Base-by-base conservation (phyloP, 2,888 invertebrate species). In the Chironomus riparius region DNA sequence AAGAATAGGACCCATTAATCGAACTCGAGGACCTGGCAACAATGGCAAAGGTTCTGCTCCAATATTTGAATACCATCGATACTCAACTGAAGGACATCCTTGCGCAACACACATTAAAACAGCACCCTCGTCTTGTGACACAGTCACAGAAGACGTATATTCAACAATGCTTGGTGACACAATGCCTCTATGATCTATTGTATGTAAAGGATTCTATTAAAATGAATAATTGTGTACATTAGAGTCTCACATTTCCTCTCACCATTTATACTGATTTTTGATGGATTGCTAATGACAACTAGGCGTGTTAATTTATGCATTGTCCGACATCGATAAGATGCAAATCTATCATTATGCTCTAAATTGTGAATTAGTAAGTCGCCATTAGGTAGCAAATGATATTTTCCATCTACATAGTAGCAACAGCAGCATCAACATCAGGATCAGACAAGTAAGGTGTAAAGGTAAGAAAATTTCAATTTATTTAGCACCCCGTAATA, bases 81-180 rank as follows among this genome's bases (percentile, higher is more conserved):
- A 89, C 84, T 89, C 90, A n/a, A 92, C 91, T 62, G 90, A 87
- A 77, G 92, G 92, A 83, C 91, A 91, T 76, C 91, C 92, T 82
- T 90, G 91, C n/a, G 92, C 91, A 68, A 92, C 88, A 84, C 93
- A 93, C 77, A 92, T 86, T 78, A 93, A 83, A 76, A 92, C 91
- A 5, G 91, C 90, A 75, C 89, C 90, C 82, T 91, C 90, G 79
- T 91, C 91, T 82, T 91, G 90, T 71, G 89, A 88, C 70, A 90
- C 90, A 79, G 89, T 88, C 47, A 92, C 88, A 78, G 88, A 87
- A 73, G 88, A 88, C 69, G 90, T 89, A 82, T 90, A 90, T 81
- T 91, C 90, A 78, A 91, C 87, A 79, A 91, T 89, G 78, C 88
- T 87, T 47, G 92, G 92, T 75, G 91, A 87, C 80, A 89, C 88